These are phyloP conservation scores for Furcula furcula DNA, from an alignment of 2,888 invertebrate genomes.

Conservation along the genomic window DNA sequence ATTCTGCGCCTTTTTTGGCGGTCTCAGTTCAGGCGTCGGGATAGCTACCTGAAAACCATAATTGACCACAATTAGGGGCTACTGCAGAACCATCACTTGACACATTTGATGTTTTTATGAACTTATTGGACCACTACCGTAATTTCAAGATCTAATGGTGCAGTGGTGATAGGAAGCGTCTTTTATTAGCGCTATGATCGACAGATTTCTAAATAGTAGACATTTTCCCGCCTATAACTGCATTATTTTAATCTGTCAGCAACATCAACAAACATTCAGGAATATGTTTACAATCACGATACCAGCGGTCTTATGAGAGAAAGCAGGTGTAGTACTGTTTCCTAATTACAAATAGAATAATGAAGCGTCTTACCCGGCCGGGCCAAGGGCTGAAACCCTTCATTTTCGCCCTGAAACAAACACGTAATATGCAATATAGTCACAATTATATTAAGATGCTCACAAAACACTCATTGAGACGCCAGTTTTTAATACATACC, in stretches of 20 bases:
- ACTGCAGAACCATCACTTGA: too few species aligned
- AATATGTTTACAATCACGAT: conserved; percentile 17
- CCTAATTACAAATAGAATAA: conserved; percentile 34
- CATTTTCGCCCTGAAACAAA: conserved; percentile 96
- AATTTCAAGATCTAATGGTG: too few species aligned
- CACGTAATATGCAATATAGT: conserved; percentile 27
- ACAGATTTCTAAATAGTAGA: too few species aligned
- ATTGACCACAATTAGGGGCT: conserved; percentile 37
- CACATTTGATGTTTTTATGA: too few species aligned
- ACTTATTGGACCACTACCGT: too few species aligned
- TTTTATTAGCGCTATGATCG: too few species aligned
- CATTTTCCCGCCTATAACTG: conserved; percentile 54
- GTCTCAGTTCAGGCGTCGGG: conserved; percentile 89
- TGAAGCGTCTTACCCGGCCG: conserved; percentile 91
- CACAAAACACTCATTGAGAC: conserved; percentile 37
- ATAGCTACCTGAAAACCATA: conserved; percentile 87
- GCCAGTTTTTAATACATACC: conserved; percentile 60
- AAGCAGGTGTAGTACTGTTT: conserved; percentile 6
- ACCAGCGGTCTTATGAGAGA: conserved; percentile 5
- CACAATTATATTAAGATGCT: conserved; percentile 46
- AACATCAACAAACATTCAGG: conserved; percentile 22
- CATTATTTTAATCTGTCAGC: conserved; percentile 20
- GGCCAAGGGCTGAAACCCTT: conserved; percentile 99
- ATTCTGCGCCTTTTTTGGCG: conserved; percentile 87
- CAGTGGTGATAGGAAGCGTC: too few species aligned